Percentiles rank a stretch among this genome's conserved stretches.
phyloP scores from a whole-genome alignment of 1,140 invertebrate species.

The Pseudomyrmex cubaensis region DNA sequence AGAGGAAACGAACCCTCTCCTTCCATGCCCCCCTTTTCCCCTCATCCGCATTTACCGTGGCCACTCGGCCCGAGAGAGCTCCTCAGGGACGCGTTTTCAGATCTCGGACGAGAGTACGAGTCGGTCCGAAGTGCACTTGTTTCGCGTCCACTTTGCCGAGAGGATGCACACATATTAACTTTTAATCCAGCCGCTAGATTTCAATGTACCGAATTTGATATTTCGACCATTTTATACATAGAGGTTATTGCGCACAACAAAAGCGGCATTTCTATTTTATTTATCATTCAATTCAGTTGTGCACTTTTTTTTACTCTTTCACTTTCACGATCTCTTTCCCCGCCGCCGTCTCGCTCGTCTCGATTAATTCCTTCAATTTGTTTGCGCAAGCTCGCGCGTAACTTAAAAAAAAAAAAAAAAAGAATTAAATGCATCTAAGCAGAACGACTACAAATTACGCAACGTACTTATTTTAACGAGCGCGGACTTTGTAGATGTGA shows the following conservation, averaged over 20 bases:
- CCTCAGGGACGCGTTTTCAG: slow-evolving; percentile 49
- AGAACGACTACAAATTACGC: slow-evolving; percentile 11
- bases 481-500: slow-evolving; percentile 10
- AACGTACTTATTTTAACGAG: slow-evolving; percentile 25
- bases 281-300: slow-evolving; percentile 18
- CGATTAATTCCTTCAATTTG: slow-evolving; percentile 1
- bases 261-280: background rate
- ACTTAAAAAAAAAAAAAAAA: too few relatives aligned
- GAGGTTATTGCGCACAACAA: too few relatives aligned
- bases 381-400: background rate
- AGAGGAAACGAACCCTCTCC: slow-evolving; percentile 29
- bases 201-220: slow-evolving; percentile 7
- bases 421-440: background rate
- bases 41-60: slow-evolving; percentile 14
- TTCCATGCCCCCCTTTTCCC: too few relatives aligned
- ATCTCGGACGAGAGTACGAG: slow-evolving; percentile 27
- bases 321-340: background rate
- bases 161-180: slow-evolving; percentile 27
- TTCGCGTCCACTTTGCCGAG: slow-evolving; percentile 35
- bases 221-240: background rate
- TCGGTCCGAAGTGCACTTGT: slow-evolving; percentile 29
- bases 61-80: slow-evolving; percentile 32
- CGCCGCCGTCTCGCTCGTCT: background rate
- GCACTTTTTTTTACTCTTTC: background rate
- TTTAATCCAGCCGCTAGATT: background rate